These are phyloP conservation scores for Melanotaenia pygmaea DNA, from an alignment of 2,797 vertebrate species.

Conservation along the genomic window DNA sequence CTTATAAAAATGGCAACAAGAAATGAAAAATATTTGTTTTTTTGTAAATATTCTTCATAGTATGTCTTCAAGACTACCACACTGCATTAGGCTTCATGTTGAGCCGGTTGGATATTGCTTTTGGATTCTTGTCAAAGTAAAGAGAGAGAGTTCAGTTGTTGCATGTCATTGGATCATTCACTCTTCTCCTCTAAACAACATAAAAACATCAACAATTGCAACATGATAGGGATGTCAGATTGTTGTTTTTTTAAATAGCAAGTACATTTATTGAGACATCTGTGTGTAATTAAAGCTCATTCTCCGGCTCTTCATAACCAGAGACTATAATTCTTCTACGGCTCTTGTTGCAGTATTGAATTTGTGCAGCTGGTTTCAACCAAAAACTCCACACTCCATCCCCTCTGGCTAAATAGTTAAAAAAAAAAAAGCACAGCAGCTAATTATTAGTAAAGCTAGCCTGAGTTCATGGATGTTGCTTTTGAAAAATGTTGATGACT, in stretches of 20 bases:
- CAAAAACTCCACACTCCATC: slow-evolving; percentile 16
- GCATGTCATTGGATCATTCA: neutral
- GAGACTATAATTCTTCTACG: slow-evolving; percentile 8
- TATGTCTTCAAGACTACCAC: neutral
- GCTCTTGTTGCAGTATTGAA: slow-evolving; percentile 9
- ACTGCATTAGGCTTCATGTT: neutral
- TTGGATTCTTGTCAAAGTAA: neutral
- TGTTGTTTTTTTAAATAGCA: slow-evolving; percentile 9
- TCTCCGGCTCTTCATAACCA: slow-evolving; percentile 1
- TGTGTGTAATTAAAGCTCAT: neutral
- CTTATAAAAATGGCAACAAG: neutral
- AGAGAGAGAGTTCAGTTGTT: neutral
- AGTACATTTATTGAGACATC: neutral
- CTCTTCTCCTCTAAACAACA: neutral
- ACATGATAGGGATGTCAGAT: neutral
- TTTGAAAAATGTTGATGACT: slow-evolving; percentile 19
- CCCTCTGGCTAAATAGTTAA: slow-evolving; percentile 7
- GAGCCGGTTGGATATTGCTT: neutral
- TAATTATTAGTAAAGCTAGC: slow-evolving; percentile 27
- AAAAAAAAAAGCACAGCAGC: slow-evolving; percentile 15
- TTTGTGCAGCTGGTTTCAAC: slow-evolving; percentile 30
- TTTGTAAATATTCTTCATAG: neutral
- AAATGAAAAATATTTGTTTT: neutral
- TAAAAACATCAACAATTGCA: neutral
- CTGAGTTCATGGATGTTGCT: slow-evolving; percentile 16